These are phyloP conservation scores for Octodonta nipae DNA, from an alignment of 2,888 invertebrate species.

Conservation along the genomic window DNA sequence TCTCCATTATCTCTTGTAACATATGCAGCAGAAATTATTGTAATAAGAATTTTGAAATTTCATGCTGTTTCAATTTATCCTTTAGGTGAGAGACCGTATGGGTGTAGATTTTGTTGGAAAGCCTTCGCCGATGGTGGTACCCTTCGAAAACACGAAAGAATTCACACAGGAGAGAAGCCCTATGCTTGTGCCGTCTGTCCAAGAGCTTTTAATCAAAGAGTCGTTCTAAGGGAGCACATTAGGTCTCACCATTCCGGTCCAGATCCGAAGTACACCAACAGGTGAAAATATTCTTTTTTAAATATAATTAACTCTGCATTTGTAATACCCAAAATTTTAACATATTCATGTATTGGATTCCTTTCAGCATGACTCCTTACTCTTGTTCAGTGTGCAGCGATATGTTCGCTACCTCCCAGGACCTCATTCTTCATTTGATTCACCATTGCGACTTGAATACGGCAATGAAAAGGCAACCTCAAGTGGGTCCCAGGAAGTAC, in stretches of 20 bases:
- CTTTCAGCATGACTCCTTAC: conserved; percentile 44
- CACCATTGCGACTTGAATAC: conserved; percentile 78
- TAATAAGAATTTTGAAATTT: too few species aligned
- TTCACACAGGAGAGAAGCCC: conserved; percentile 66
- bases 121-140: conserved; percentile 82
- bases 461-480: conserved; percentile 64
- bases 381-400: conserved; percentile 66
- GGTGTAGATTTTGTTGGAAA: conserved; percentile 77
- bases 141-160: conserved; percentile 69
- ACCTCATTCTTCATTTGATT: conserved; percentile 68
- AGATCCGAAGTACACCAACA: conserved; percentile 52
- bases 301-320: neutral
- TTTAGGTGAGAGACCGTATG: conserved; percentile 58
- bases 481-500: conserved; percentile 60
- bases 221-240: conserved; percentile 71
- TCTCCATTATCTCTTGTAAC: too few species aligned
- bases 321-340: conserved; percentile 1
- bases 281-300: conserved; percentile 8
- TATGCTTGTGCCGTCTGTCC: conserved; percentile 79
- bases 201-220: conserved; percentile 75
- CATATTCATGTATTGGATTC: too few species aligned
- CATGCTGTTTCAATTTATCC: neutral
- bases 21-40: too few species aligned
- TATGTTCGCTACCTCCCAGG: conserved; percentile 54
- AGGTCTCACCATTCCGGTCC: conserved; percentile 75